Conservation (phyloP, 2,113 vertebrate species). For the Columba janthina region DNA sequence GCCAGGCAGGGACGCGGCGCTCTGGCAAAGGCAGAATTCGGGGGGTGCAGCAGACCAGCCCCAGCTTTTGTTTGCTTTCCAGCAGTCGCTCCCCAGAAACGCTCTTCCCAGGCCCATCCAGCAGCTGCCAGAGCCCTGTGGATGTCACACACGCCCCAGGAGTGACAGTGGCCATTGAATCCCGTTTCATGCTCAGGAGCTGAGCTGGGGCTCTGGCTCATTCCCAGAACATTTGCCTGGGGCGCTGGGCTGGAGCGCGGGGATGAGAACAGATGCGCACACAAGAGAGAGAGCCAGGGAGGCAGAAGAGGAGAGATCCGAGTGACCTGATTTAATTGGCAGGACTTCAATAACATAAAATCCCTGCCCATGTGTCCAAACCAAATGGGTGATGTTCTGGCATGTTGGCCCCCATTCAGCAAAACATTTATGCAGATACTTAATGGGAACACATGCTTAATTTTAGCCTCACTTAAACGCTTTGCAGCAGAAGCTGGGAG, state of each 20-base stretch:
- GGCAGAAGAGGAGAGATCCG: not conserved
- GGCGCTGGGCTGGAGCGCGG: not conserved
- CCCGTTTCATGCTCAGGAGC: not conserved
- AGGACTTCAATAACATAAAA: slow-evolving; percentile 34
- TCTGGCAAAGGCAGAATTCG: not conserved
- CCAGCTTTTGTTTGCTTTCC: not conserved
- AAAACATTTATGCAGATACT: not conserved
- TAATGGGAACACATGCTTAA: not conserved
- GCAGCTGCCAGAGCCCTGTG: not conserved
- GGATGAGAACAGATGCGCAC: not conserved
- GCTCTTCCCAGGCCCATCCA: not conserved
- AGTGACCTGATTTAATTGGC: slow-evolving; percentile 65
- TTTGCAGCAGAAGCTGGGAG: not conserved
- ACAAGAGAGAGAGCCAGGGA: not conserved
- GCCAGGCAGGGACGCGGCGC: rapidly evolving
- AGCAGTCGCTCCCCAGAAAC: not conserved
- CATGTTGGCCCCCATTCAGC: slow-evolving; percentile 25
- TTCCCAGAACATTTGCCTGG: slow-evolving; percentile 13
- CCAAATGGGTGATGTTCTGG: slow-evolving; percentile 33
- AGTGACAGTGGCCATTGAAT: not conserved
- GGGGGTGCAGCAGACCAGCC: not conserved
- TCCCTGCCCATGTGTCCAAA: slow-evolving; percentile 11
- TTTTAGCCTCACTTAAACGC: not conserved
- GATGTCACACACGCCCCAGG: not conserved
- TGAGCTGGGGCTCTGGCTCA: not conserved